Evolutionary conservation across 2,797 vertebrate species (phyloP).

Genomic region (Chromis chromis): DNA sequence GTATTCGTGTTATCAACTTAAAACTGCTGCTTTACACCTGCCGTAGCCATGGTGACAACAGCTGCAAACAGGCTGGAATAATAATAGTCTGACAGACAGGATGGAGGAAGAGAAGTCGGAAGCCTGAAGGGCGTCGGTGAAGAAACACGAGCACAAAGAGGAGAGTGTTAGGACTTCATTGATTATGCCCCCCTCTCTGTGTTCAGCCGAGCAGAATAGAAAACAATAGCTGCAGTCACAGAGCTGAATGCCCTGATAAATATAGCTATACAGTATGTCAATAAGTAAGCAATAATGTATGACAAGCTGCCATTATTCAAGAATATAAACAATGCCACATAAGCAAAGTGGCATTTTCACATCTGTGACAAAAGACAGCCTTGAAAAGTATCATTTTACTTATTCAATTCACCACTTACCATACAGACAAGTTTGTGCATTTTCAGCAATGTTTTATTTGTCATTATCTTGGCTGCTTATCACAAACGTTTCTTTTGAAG

Average conservation of each 20-base stretch:
- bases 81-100: slow-evolving; percentile 60
- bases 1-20: slow-evolving; percentile 72
- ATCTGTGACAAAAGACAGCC: not conserved
- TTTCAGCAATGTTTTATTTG: too few species aligned
- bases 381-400: not conserved
- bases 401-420: not conserved
- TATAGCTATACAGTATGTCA: not conserved
- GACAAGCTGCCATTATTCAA: not conserved
- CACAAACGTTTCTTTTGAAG: too few species aligned
- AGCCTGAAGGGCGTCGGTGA: slow-evolving; percentile 43
- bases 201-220: slow-evolving; percentile 10
- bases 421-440: not conserved
- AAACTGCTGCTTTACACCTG: slow-evolving; percentile 73
- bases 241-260: slow-evolving; percentile 14
- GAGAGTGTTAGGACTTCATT: slow-evolving; percentile 29
- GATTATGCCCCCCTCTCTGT: slow-evolving; percentile 7
- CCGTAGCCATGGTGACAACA: slow-evolving; percentile 73
- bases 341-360: not conserved
- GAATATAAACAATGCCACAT: not conserved
- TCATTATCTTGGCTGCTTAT: too few species aligned
- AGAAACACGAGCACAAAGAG: slow-evolving; percentile 29
- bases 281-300: slow-evolving; percentile 7
- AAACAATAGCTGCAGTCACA: slow-evolving; percentile 27
- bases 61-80: slow-evolving; percentile 62
- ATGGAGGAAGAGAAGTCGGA: slow-evolving; percentile 39